Conservation (phyloP, 2,113 vertebrate genomes). For the Chrysemys picta region DNA sequence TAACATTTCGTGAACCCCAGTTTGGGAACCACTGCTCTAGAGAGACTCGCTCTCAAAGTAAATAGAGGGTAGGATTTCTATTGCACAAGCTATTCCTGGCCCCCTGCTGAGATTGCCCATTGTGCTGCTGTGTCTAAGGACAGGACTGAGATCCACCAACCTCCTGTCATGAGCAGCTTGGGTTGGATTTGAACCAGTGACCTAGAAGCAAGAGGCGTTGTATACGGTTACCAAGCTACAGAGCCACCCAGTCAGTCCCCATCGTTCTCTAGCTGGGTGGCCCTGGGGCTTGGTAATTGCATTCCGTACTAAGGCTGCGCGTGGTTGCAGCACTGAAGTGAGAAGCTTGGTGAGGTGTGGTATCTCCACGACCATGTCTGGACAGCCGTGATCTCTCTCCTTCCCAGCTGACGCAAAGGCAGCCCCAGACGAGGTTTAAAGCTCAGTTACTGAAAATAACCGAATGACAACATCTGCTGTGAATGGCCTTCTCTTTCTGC, state of each 20-base stretch:
- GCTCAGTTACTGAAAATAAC: background rate
- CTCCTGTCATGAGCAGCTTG: background rate
- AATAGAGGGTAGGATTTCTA: background rate
- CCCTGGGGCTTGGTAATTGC: too few relatives aligned
- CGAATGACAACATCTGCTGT: background rate
- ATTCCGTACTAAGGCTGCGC: too few relatives aligned
- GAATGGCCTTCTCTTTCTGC: background rate
- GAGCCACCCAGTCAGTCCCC: background rate
- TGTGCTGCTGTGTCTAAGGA: fast-evolving
- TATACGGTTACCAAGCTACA: background rate
- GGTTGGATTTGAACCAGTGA: background rate
- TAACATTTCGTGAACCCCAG: too few relatives aligned
- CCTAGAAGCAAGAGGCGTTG: background rate
- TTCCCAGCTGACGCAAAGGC: fast-evolving
- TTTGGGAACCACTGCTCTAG: background rate
- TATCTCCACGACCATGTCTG: background rate
- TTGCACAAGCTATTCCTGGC: too few relatives aligned
- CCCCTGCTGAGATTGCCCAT: background rate
- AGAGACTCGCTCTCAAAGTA: background rate
- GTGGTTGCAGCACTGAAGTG: background rate
- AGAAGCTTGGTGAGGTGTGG: background rate
- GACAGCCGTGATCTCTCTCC: background rate
- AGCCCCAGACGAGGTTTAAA: background rate
- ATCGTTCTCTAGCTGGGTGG: background rate
- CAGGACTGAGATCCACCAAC: background rate